These are phyloP conservation scores for Camponotus vicinus DNA, from an alignment of 1,140 invertebrate genomes.

Conservation along the genomic window DNA sequence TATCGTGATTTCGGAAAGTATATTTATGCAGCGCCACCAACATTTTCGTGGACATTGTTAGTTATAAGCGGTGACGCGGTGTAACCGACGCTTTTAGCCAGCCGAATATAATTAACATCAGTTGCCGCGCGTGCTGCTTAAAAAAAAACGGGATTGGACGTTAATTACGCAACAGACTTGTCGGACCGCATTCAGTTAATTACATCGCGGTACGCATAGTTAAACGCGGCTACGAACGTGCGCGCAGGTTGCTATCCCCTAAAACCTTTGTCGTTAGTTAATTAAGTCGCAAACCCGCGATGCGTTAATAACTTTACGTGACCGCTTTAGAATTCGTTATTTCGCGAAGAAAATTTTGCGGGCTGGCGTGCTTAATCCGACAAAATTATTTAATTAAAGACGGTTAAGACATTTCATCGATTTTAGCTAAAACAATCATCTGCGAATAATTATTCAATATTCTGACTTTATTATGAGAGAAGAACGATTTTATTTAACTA, in stretches of 20 bases:
- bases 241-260: background rate
- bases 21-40: background rate
- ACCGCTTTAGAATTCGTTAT: slow-evolving; percentile 44
- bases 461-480: background rate
- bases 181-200: slow-evolving; percentile 64
- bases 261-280: slow-evolving; percentile 70
- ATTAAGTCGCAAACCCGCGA: slow-evolving; percentile 64
- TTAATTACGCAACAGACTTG: slow-evolving; percentile 64
- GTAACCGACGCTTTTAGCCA: slow-evolving; percentile 41
- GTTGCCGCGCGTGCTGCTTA: slow-evolving; percentile 16
- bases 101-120: slow-evolving; percentile 63
- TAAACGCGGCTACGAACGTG: slow-evolving; percentile 52
- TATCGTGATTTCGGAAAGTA: slow-evolving; percentile 30
- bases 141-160: slow-evolving; percentile 37
- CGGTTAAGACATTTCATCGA: slow-evolving; percentile 18
- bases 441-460: slow-evolving; percentile 25
- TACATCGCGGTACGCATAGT: slow-evolving; percentile 65
- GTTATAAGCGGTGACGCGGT: slow-evolving; percentile 33
- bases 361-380: background rate
- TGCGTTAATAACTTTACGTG: slow-evolving; percentile 64
- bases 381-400: slow-evolving; percentile 41
- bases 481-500: background rate
- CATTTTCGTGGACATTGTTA: slow-evolving; percentile 38
- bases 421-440: background rate
- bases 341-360: slow-evolving; percentile 17